Base-by-base conservation (phyloP, 2,797 vertebrate genomes). In the Helarctos malayanus region DNA sequence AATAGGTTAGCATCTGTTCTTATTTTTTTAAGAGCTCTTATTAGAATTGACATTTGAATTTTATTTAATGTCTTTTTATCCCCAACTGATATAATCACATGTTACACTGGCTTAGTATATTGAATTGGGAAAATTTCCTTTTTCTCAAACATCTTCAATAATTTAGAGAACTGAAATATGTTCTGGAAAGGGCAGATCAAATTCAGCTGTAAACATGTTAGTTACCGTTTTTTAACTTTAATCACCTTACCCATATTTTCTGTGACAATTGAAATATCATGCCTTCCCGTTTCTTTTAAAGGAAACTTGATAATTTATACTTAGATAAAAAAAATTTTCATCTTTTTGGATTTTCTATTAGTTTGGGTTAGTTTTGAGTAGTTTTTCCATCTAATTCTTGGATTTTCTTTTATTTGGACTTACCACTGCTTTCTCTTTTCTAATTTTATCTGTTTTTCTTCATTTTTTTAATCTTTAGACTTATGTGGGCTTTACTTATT, bases 21-120 rank as follows among this genome's bases (percentile, higher is more conserved):
- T 63, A 65, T 63, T 95, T 92, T 94, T 94, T 85, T 96, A 90
- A 76, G 49, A 35, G 12, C 15, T 81, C 32, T 90, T 94, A 73
- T 92, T 94, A 96, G 41, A 95, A 78, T 69, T 94, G 89, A 85
- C 78, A 89, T 92, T 94, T 92, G 63, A 82, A 29, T 94, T 97
- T 96, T 91, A 96, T 92, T 96, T 92, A 80, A 95, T 93, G 25
- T 4, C 35, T 89, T 94, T 89, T 89, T 54, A 83, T 94, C 45
- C 8, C 95, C 27, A 65, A 65, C 54, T 90, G 47, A 73, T 80
- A 47, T 29, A 65, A 92, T 88, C 32, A 82, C 29, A 68, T 71
- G 47, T 78, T 83, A 71, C 45, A 4, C 29, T 95, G 45, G 38
- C 45, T 96, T 88, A 4, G 84, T 59, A n/a, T 88, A 95, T 92